Evolutionary conservation across 1,140 invertebrate genomes (phyloP), one percentile per base, ranked within the genome.

Genomic region (Paraescarpia echinospica): DNA sequence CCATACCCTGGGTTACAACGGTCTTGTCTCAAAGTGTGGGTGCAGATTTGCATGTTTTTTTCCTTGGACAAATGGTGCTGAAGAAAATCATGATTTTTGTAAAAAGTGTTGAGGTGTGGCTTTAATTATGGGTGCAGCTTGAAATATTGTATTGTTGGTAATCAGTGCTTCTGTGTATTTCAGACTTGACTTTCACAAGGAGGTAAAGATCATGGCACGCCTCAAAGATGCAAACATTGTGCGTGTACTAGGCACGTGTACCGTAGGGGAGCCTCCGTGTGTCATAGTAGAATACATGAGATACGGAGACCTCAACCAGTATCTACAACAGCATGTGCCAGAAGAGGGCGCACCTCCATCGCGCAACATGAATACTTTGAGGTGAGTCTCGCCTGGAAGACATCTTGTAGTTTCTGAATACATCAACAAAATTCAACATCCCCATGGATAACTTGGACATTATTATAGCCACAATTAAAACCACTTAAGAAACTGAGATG

Each of bases 221-320:
- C 96, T 99, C 34, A 97, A 98, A 93, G 98, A 99, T 95, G 97
- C 97, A 0, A 98, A 99, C 96, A 97, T 99, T 92, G 98, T 98
- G 9, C 97, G 98, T 34, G 98, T 99, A 12, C 95, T 99, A 77
- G 98, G 98, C 5, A 97, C 98, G 90, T 98, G 98, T 95, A 98
- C 97, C 90, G 96, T 97, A 89, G 98, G 98, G 92, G 98, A 98
- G 94, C 98, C 98, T 0, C 96, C 98, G 33, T 98, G 98, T 94
- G 98, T 99, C 93, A 97, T 99, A 2, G 97, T 99, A 94, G 98
- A 99, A 96, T 99, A 99, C 96, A 97, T 98, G 94, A 98, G 98
- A 94, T 97, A 98, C 94, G 98, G 98, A 12, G 98, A 99, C 96
- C 97, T 99, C 89, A 98, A 98, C 95, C 98, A 98, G 95, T 98